Percentiles rank a stretch among this genome's conserved stretches.
phyloP scores from a whole-genome alignment of 2,797 vertebrate species.

The Diglossa cyanea region DNA sequence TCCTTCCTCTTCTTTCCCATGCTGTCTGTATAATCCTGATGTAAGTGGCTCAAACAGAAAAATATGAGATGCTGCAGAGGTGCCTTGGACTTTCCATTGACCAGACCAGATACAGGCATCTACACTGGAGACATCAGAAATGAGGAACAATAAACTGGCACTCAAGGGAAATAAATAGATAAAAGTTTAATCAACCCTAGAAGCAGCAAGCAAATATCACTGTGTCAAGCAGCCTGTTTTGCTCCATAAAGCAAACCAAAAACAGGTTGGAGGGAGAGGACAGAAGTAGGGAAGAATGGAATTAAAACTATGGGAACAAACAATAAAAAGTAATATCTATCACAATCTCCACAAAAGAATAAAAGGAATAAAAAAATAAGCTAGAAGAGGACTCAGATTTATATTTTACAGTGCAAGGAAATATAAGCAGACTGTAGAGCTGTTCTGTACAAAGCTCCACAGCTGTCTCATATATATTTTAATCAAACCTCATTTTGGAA shows the following conservation, averaged over 20 bases:
- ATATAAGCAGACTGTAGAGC: background rate
- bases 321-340: background rate
- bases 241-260: background rate
- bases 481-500: slow-evolving; percentile 15
- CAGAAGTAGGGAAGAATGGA: background rate
- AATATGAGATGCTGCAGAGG: background rate
- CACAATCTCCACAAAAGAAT: background rate
- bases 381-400: background rate
- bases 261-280: background rate
- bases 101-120: background rate
- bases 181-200: background rate
- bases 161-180: background rate
- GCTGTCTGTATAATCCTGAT: background rate
- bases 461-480: slow-evolving; percentile 14
- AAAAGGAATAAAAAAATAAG: background rate
- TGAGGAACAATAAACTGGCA: background rate
- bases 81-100: background rate
- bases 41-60: background rate
- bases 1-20: background rate
- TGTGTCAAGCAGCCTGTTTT: background rate
- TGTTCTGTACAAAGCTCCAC: background rate
- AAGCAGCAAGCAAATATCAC: background rate
- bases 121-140: background rate
- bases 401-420: background rate
- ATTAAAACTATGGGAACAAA: background rate